Evolutionary conservation across 2,888 invertebrate species (phyloP).

Genomic region (Hoplodrina blanda): DNA sequence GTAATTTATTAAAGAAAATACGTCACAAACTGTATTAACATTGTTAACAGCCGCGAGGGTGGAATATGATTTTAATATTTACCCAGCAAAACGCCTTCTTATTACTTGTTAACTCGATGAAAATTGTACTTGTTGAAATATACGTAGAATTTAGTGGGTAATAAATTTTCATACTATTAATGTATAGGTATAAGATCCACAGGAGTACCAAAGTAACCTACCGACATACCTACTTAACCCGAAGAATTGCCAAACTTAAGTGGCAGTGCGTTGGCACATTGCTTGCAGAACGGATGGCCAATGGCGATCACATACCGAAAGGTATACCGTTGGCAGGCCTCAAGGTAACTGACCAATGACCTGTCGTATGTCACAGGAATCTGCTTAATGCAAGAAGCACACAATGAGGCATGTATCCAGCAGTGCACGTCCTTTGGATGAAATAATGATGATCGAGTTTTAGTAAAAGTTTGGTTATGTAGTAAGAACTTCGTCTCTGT

Average conservation of each 20-base stretch:
- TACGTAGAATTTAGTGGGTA: background rate
- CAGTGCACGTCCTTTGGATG: too few species aligned
- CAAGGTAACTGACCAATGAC: too few species aligned
- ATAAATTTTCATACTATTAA: background rate
- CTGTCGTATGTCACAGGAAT: background rate
- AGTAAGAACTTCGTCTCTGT: background rate
- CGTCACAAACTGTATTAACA: slow-evolving; percentile 61
- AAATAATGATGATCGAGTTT: too few species aligned
- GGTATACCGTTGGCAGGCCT: background rate
- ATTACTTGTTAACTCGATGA: slow-evolving; percentile 61
- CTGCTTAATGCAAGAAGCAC: too few species aligned
- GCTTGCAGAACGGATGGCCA: background rate
- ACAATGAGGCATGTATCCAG: too few species aligned
- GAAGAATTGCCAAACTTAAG: too few species aligned
- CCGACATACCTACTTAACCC: too few species aligned
- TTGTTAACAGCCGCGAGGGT: slow-evolving; percentile 51
- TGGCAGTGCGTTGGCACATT: too few species aligned
- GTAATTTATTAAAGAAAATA: slow-evolving; percentile 52
- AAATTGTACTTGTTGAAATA: slow-evolving; percentile 31
- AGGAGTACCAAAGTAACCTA: background rate
- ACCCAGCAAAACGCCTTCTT: slow-evolving; percentile 58
- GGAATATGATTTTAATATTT: slow-evolving; percentile 64
- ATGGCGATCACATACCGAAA: background rate
- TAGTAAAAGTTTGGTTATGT: too few species aligned
- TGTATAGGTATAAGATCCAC: background rate